These are phyloP conservation scores for Centroberyx gerrardi DNA, from an alignment of 2,797 vertebrate species.

Conservation along the genomic window DNA sequence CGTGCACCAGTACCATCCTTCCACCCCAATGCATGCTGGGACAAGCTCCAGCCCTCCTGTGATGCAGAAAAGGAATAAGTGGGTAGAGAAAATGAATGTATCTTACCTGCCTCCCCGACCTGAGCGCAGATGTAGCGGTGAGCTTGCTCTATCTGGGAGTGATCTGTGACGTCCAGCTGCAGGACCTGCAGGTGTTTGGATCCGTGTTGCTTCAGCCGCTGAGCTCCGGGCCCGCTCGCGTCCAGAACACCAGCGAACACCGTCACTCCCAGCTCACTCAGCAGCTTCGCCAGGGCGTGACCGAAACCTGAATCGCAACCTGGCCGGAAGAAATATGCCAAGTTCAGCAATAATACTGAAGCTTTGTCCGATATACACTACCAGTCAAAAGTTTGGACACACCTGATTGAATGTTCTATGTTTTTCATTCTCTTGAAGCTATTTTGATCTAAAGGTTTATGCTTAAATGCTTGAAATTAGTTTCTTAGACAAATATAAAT, in stretches of 20 bases:
- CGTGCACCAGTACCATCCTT: no score
- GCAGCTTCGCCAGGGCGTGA: conserved; percentile 55
- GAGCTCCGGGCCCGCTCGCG: conserved; percentile 60
- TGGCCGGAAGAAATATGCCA: conserved; percentile 15
- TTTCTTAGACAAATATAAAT: no score
- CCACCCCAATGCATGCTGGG: no score
- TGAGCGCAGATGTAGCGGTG: conserved; percentile 42
- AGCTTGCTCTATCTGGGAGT: conserved; percentile 58
- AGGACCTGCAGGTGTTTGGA: conserved; percentile 60
- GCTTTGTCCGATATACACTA: background rate
- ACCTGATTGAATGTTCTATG: no score
- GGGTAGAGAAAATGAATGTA: background rate
- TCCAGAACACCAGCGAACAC: conserved; percentile 81
- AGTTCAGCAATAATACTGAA: background rate
- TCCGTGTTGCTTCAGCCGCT: conserved; percentile 45
- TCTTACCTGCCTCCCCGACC: conserved; percentile 64
- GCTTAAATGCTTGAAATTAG: no score
- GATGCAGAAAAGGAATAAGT: no score
- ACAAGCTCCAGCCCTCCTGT: no score
- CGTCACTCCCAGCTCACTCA: conserved; percentile 61
- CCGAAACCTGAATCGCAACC: conserved; percentile 81
- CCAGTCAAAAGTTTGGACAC: no score
- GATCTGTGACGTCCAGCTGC: conserved; percentile 76
- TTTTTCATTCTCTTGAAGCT: no score
- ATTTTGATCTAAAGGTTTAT: no score